phyloP scores from a whole-genome alignment of 2,113 vertebrate genomes.

The Lycocorax pyrrhopterus region DNA sequence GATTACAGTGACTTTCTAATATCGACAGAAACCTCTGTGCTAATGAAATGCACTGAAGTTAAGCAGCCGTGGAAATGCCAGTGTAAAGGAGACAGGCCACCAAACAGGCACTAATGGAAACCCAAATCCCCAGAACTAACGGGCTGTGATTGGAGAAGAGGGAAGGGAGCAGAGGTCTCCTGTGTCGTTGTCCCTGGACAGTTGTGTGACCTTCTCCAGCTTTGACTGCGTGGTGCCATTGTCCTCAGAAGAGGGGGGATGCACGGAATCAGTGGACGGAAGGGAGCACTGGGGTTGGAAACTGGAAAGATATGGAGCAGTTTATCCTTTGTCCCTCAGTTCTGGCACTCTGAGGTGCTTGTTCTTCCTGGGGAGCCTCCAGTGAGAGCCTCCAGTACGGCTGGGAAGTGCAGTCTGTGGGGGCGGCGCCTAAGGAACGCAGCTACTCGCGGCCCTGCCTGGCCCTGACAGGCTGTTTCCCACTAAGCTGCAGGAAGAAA shows the following conservation, averaged over 20 bases:
- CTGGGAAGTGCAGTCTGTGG: not conserved
- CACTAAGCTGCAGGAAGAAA: not conserved
- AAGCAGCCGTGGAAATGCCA: slow-evolving; percentile 65
- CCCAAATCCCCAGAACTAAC: slow-evolving; percentile 64
- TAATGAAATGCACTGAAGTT: slow-evolving; percentile 54
- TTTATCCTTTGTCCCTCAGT: not conserved
- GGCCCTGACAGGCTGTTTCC: slow-evolving; percentile 27
- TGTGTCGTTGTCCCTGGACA: not conserved
- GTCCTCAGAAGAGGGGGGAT: not conserved
- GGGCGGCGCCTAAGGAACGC: rapidly evolving
- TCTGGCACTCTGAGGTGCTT: not conserved
- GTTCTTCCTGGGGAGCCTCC: not conserved
- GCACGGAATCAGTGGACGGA: not conserved
- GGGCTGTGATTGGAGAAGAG: not conserved
- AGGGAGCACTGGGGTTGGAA: not conserved
- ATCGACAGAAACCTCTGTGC: slow-evolving; percentile 45
- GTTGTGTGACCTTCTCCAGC: not conserved
- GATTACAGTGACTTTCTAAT: slow-evolving; percentile 55
- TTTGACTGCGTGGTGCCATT: not conserved
- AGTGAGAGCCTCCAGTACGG: not conserved
- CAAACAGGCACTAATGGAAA: slow-evolving; percentile 59
- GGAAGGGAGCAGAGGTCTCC: not conserved
- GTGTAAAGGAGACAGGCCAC: slow-evolving; percentile 55
- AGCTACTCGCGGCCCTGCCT: not conserved
- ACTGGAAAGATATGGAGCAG: not conserved